Base-by-base conservation (phyloP, 2,113 vertebrate genomes). In the Sciurus niger region DNA sequence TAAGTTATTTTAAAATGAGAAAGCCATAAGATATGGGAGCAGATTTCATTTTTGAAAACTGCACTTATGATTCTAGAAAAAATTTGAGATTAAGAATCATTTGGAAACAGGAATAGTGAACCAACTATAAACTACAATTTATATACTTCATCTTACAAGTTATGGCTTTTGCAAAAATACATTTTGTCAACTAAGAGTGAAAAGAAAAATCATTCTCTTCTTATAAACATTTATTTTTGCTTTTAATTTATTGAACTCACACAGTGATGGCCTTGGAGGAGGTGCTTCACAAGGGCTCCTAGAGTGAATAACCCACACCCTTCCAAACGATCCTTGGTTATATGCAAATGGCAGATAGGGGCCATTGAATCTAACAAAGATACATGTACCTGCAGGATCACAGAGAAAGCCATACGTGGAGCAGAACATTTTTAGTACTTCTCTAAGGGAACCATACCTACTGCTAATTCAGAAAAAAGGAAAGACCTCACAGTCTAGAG, bases 311-410 rank as follows among this genome's bases (percentile, higher is more conserved):
- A 8, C n/a, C n/a, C 84, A 67, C 58, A 91, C 65, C 76, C 48
- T 88, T 89, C 85, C 86, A 95, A 97, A 90, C 80, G 37, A 80
- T 96, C 73, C 78, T 94, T 96, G 93, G 98, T 93, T 96, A 9
- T 58, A n/a, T 93, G 94, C 40, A 53, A 97, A 70, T 43, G 86
- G 55, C 63, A 85, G 30, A 51, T 22, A 40, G 40, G 84, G 46
- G 22, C 55, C 48, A 40, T 53, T 83, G 68, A 79, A 74, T 65
- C 22, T 48, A 74, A 65, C 70, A 74, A 72, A 63, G 53, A 24
- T 28, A 83, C 0, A 73, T 1, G 0, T 78, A 84, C 90, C 91
- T 96, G 94, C 93, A 95, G 89, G 90, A 89, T 95, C 85, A 78
- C 53, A 60, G 70, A 95, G 90, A 89, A 92, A 89, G 78, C 84